Evolutionary conservation across 1,140 invertebrate species (phyloP).

Genomic region (Drosophila lacertosa): DNA sequence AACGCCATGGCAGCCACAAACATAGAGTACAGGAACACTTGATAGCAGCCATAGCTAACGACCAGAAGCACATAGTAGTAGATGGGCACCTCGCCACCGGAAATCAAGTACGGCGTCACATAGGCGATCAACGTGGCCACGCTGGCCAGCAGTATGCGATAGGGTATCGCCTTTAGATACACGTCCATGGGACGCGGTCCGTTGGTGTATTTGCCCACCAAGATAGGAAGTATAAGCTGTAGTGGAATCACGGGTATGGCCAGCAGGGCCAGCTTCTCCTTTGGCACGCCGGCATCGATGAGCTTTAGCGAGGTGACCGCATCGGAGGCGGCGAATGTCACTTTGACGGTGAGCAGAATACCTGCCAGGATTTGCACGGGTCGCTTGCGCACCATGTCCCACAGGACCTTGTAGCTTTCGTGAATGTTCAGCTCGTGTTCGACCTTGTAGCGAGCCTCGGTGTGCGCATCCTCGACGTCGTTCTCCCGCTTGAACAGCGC

Average conservation of each 20-base stretch:
- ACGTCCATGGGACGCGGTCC: slow-evolving; percentile 95
- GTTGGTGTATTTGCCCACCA: slow-evolving; percentile 94
- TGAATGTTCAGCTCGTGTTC: slow-evolving; percentile 87
- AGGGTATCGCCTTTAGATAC: slow-evolving; percentile 95
- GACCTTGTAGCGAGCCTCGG: slow-evolving; percentile 83
- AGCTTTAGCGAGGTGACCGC: slow-evolving; percentile 97
- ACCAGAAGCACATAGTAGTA: slow-evolving; percentile 93
- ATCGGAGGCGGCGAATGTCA: slow-evolving; percentile 98
- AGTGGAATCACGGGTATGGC: slow-evolving; percentile 96
- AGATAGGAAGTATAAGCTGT: slow-evolving; percentile 96
- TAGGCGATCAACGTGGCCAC: slow-evolving; percentile 93
- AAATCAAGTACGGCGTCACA: slow-evolving; percentile 90
- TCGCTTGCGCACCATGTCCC: slow-evolving; percentile 93
- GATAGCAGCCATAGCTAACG: slow-evolving; percentile 93
- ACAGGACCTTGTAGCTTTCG: slow-evolving; percentile 93
- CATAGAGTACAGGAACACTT: slow-evolving; percentile 90
- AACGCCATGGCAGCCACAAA: slow-evolving; percentile 90
- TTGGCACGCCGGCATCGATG: slow-evolving; percentile 97
- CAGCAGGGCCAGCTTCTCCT: slow-evolving; percentile 96
- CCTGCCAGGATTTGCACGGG: slow-evolving; percentile 91
- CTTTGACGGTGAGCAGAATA: slow-evolving; percentile 96
- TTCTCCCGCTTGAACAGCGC: slow-evolving; percentile 95
- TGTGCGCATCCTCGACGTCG: slow-evolving; percentile 81
- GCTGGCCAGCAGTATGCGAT: slow-evolving; percentile 93
- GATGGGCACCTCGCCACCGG: slow-evolving; percentile 88